Evolutionary conservation across 1,140 invertebrate genomes (phyloP).

Genomic region (Hypothenemus hampei): DNA sequence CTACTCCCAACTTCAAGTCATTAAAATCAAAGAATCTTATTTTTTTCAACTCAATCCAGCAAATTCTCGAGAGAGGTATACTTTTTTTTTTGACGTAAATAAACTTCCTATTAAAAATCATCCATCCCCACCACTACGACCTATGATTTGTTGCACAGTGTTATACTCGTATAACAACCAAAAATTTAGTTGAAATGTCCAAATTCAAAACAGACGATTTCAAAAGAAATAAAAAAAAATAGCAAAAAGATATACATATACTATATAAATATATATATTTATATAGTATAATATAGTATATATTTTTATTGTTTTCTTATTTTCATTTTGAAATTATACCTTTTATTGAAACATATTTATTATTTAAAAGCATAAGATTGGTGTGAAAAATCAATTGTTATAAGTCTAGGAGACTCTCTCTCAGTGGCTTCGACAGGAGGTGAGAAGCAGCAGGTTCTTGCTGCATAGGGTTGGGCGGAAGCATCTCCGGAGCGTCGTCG

Average conservation of each 20-base stretch:
- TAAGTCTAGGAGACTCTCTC: conserved; percentile 28
- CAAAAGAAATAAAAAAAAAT: neutral
- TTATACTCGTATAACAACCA: no score
- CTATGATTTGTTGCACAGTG: no score
- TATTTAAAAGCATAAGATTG: conserved; percentile 19
- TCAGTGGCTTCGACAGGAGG: conserved; percentile 28
- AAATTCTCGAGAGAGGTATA: no score
- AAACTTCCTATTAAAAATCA: no score
- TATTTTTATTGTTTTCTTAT: neutral
- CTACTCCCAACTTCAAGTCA: no score
- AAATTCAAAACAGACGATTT: neutral
- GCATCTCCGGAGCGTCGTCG: conserved; percentile 32
- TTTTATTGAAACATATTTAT: neutral
- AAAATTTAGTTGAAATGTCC: no score
- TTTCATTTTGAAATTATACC: neutral
- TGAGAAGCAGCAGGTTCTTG: conserved; percentile 38
- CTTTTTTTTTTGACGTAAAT: no score
- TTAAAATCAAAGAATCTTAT: no score
- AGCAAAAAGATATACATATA: neutral
- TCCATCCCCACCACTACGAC: no score
- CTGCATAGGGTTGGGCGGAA: conserved; percentile 41
- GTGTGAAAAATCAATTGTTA: conserved; percentile 30
- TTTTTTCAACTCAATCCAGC: no score
- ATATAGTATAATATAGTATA: neutral
- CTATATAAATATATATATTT: neutral